These are phyloP conservation scores for Myotis yumanensis DNA, from an alignment of 2,113 vertebrate species.

Conservation along the genomic window DNA sequence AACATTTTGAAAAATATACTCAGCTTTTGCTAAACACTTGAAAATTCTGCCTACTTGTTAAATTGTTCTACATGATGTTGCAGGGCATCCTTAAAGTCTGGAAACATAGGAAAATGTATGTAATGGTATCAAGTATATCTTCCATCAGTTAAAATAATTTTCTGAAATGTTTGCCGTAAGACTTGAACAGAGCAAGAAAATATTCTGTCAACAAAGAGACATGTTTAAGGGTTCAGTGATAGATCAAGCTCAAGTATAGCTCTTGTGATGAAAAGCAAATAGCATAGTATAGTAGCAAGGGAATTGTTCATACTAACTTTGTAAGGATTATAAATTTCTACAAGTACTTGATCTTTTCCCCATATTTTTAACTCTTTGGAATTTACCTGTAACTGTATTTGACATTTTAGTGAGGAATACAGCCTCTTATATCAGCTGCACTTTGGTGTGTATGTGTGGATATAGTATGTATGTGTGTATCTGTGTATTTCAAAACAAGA, in stretches of 20 bases:
- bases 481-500: not conserved
- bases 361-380: not conserved
- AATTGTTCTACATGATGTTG: slow-evolving; percentile 7
- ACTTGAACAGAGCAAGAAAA: slow-evolving; percentile 7
- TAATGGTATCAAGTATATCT: not conserved
- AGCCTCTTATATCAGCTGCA: not conserved
- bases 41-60: not conserved
- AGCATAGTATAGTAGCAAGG: not conserved
- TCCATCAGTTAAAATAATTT: not conserved
- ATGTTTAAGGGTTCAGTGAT: not conserved
- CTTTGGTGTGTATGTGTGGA: not conserved
- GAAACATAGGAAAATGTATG: slow-evolving; percentile 19
- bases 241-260: not conserved
- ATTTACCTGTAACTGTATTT: not conserved
- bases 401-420: not conserved
- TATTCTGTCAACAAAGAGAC: not conserved
- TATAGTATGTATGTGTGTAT: not conserved
- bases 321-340: not conserved
- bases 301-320: slow-evolving; percentile 13
- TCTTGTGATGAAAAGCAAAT: slow-evolving; percentile 21
- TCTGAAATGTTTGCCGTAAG: not conserved
- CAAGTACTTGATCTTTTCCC: not conserved
- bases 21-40: slow-evolving; percentile 1
- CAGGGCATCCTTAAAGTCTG: not conserved
- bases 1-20: not conserved